Conservation (phyloP, 2,113 vertebrate species). For the Cottus gobio region DNA sequence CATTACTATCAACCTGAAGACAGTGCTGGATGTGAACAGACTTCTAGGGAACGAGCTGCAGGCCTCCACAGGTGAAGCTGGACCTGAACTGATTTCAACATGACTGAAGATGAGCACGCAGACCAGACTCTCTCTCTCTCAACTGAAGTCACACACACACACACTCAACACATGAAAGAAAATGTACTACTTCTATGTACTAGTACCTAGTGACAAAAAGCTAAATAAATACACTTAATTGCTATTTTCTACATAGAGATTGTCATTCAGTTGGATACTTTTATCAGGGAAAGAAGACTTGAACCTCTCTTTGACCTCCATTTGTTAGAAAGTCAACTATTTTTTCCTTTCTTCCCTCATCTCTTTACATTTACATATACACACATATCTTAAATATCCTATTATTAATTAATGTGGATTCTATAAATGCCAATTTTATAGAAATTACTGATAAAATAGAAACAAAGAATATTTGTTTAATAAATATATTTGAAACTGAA, state of each 20-base stretch:
- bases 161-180: constrained; percentile 7
- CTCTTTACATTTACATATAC: neutral
- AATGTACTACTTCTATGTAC: neutral
- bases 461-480: neutral
- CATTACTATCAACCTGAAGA: constrained; percentile 5
- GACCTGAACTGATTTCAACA: constrained; percentile 3
- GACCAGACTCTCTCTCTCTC: constrained; percentile 29
- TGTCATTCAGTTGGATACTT: neutral
- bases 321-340: neutral
- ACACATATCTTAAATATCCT: neutral
- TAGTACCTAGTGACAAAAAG: neutral
- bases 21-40: constrained; percentile 26
- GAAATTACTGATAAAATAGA: neutral
- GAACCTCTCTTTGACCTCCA: neutral
- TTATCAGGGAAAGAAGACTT: neutral
- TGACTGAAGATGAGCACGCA: neutral
- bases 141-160: constrained; percentile 28
- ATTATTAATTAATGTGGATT: neutral
- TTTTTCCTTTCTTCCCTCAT: neutral
- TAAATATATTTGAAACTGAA: neutral
- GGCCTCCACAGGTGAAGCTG: constrained; percentile 23
- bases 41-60: constrained; percentile 30
- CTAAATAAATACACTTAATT: constrained; percentile 18
- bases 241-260: neutral
- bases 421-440: neutral